Base-by-base conservation (phyloP, 2,797 vertebrate species). In the Tragopan temminckii region DNA sequence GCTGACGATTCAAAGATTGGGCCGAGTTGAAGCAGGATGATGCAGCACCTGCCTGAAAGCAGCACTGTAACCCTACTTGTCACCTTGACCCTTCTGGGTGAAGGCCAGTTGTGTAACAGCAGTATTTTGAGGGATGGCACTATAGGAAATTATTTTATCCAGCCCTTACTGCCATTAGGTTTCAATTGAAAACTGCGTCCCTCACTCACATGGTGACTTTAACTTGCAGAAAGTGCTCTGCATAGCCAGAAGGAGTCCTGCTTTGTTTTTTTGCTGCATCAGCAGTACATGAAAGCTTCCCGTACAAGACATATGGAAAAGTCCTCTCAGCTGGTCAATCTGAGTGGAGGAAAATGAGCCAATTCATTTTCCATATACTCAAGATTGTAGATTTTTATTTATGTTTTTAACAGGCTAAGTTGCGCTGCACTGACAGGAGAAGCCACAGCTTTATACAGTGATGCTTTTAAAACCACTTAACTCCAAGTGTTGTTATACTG, bases 381-480 rank as follows among this genome's bases (percentile, higher is more conserved):
- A 3, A 89, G 88, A 92, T 29, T 83, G 72, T 67, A 76, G 80
- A 68, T 92, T 96, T 95, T 95, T 93, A 95, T 95, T 96, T 96
- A 88, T 85, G 62, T 78, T 94, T 92, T 91, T 86, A 91, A 70
- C 62, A 74, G 85, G 45, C 88, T 70, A 27, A 85, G 74, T 20
- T 85, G 80, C 63, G n/a, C 61, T 91, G 71, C 66, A 33, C 45
- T 35, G 62, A 80, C 69, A 95, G 84, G 61, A 71, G 88, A 93
- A 85, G 83, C 82, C 69, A 69, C 86, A 91, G 74, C 94, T 96
- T 97, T 92, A 94, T 96, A 96, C 88, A 95, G 80, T 67, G 84
- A 94, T 96, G 88, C 93, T 97, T 96, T 97, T 93, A 91, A 97
- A 97, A 79, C 80, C 78, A 95, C 93, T 90, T 95, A 97, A 87